Evolutionary conservation across 2,888 invertebrate genomes (phyloP).

Genomic region (Caenorhabditis panamensis): DNA sequence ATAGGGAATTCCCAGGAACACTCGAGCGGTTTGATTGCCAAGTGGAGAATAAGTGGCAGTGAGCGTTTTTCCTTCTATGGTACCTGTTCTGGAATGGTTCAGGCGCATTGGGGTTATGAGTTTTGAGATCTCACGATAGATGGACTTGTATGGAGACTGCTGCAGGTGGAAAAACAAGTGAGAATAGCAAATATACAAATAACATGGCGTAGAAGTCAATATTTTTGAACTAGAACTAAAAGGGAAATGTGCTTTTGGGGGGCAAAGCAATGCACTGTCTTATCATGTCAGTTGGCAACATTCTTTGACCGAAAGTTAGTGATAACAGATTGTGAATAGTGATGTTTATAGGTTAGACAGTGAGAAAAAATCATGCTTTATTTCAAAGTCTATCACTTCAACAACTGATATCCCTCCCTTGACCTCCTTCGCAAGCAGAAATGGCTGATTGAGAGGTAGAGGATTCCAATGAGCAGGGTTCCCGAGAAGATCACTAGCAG

Average conservation of each 20-base stretch:
- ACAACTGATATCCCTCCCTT: slow-evolving; percentile 9
- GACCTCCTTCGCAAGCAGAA: neutral
- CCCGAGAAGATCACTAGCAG: slow-evolving; percentile 11
- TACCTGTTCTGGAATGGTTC: slow-evolving; percentile 16
- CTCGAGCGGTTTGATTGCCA: slow-evolving; percentile 54
- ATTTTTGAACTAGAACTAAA: neutral
- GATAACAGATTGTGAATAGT: too few species aligned
- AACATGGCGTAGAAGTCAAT: neutral
- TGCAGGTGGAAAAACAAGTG: neutral
- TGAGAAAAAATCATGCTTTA: neutral
- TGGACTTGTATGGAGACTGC: neutral
- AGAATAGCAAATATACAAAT: neutral
- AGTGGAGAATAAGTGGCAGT: slow-evolving; percentile 33
- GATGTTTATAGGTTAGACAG: too few species aligned
- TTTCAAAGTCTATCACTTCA: neutral
- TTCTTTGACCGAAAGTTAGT: too few species aligned
- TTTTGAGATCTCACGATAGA: neutral
- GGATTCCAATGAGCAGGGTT: slow-evolving; percentile 3
- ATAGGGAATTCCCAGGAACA: slow-evolving; percentile 58
- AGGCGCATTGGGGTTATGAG: neutral
- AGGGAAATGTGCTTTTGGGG: too few species aligned
- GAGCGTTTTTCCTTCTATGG: slow-evolving; percentile 21
- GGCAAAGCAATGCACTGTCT: too few species aligned
- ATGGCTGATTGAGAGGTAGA: slow-evolving; percentile 14
- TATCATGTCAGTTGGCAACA: too few species aligned